These are phyloP conservation scores for Agriotes lineatus DNA, from an alignment of 2,888 invertebrate species.

Conservation along the genomic window DNA sequence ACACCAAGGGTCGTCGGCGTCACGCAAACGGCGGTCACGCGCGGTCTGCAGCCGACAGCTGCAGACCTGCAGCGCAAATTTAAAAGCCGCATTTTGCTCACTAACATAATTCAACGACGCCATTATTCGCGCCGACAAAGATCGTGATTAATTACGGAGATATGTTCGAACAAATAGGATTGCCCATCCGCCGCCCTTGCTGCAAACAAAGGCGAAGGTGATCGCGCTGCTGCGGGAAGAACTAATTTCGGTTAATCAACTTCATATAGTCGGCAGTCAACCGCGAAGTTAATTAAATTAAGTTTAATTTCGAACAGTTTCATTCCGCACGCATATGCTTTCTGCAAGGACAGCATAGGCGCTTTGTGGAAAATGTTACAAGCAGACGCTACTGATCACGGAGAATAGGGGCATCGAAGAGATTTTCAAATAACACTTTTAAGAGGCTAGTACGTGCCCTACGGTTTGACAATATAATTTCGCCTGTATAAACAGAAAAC, in stretches of 20 bases:
- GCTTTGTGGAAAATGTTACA: too few species aligned
- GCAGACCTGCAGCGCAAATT: constrained; percentile 35
- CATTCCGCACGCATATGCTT: constrained; percentile 11
- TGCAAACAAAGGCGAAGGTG: constrained; percentile 12
- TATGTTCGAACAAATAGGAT: constrained; percentile 30
- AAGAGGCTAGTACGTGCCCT: too few species aligned
- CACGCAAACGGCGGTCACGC: constrained; percentile 39
- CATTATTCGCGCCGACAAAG: constrained; percentile 37
- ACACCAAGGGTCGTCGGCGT: constrained; percentile 28
- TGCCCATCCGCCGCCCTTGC: constrained; percentile 13
- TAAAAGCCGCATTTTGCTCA: constrained; percentile 37
- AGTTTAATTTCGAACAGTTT: constrained; percentile 14
- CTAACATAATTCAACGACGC: constrained; percentile 28
- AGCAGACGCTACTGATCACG: too few species aligned
- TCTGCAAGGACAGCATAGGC: background rate
- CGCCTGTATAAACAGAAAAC: too few species aligned
- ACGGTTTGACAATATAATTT: too few species aligned
- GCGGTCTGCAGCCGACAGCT: constrained; percentile 34
- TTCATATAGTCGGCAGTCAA: constrained; percentile 9
- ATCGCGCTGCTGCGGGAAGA: constrained; percentile 5
- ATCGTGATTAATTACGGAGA: constrained; percentile 39
- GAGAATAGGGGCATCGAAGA: too few species aligned
- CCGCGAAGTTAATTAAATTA: constrained; percentile 19
- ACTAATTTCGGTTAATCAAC: constrained; percentile 26
- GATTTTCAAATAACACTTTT: too few species aligned